These are phyloP conservation scores for Cerastis leucographa DNA, from an alignment of 2,888 invertebrate species.

Conservation along the genomic window DNA sequence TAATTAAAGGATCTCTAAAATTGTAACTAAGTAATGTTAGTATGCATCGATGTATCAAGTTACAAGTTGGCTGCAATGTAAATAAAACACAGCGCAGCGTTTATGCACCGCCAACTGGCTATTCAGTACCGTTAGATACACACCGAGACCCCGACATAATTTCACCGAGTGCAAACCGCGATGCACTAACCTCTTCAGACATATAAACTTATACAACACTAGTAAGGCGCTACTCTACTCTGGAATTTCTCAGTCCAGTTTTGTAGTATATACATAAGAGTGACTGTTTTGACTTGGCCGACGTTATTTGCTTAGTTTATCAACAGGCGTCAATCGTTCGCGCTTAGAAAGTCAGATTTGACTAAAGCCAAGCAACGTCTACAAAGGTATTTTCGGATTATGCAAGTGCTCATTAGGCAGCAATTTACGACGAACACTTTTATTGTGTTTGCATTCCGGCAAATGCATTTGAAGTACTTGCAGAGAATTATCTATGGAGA, in stretches of 20 bases:
- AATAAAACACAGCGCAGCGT: slow-evolving; percentile 78
- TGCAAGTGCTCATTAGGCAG: slow-evolving; percentile 52
- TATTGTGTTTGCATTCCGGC: slow-evolving; percentile 44
- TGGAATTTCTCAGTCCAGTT: slow-evolving; percentile 55
- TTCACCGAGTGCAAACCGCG: slow-evolving; percentile 77
- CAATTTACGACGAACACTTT: slow-evolving; percentile 44
- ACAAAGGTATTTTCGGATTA: slow-evolving; percentile 57
- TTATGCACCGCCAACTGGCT: slow-evolving; percentile 80
- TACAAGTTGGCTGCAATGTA: slow-evolving; percentile 78
- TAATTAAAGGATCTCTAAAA: slow-evolving; percentile 55
- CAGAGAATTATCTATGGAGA: slow-evolving; percentile 1
- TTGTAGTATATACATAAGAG: slow-evolving; percentile 44
- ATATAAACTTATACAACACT: slow-evolving; percentile 59
- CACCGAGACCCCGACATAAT: slow-evolving; percentile 78
- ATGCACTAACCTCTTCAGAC: slow-evolving; percentile 72
- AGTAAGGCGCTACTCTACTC: slow-evolving; percentile 46
- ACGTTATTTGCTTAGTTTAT: slow-evolving; percentile 54
- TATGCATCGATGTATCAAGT: slow-evolving; percentile 72
- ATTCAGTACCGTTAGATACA: slow-evolving; percentile 83
- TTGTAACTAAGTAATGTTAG: slow-evolving; percentile 57
- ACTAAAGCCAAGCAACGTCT: slow-evolving; percentile 28
- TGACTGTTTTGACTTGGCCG: slow-evolving; percentile 53
- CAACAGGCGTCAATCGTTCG: slow-evolving; percentile 50
- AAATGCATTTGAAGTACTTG: slow-evolving; percentile 23
- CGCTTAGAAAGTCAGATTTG: slow-evolving; percentile 60